These are phyloP conservation scores for Berghia stephanieae DNA, from an alignment of 1,140 invertebrate species.

Conservation along the genomic window DNA sequence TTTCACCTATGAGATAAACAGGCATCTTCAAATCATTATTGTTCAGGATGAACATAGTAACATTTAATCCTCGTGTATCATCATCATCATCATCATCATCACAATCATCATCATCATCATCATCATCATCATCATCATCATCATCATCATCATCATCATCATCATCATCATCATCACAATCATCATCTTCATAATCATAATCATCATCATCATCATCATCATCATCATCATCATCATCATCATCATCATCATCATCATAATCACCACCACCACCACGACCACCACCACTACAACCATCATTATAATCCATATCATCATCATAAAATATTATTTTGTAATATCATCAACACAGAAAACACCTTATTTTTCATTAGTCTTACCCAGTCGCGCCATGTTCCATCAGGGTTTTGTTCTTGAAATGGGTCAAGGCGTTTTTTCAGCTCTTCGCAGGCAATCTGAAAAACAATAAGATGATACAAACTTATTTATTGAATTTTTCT, in stretches of 20 bases:
- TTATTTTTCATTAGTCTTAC: too few relatives aligned
- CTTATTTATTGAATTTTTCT: neutral
- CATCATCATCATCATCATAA: too few relatives aligned
- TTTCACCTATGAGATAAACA: constrained; percentile 34
- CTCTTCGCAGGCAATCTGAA: constrained; percentile 82
- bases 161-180: too few relatives aligned
- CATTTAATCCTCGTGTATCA: neutral
- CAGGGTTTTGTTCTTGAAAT: constrained; percentile 79
- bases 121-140: neutral
- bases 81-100: too few relatives aligned
- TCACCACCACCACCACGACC: too few relatives aligned
- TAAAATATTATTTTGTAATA: too few relatives aligned
- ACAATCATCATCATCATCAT: neutral
- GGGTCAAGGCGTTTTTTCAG: constrained; percentile 81
- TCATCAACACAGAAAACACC: too few relatives aligned
- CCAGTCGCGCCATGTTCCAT: constrained; percentile 86
- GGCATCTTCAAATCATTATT: neutral
- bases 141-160: neutral
- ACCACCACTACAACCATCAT: neutral
- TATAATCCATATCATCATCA: neutral
- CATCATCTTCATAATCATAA: too few relatives aligned
- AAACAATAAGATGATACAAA: constrained; percentile 10
- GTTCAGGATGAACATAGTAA: neutral
- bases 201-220: too few relatives aligned
- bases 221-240: neutral